These are phyloP conservation scores for Vulpes ferrilata DNA, from an alignment of 2,113 vertebrate species.

Conservation along the genomic window DNA sequence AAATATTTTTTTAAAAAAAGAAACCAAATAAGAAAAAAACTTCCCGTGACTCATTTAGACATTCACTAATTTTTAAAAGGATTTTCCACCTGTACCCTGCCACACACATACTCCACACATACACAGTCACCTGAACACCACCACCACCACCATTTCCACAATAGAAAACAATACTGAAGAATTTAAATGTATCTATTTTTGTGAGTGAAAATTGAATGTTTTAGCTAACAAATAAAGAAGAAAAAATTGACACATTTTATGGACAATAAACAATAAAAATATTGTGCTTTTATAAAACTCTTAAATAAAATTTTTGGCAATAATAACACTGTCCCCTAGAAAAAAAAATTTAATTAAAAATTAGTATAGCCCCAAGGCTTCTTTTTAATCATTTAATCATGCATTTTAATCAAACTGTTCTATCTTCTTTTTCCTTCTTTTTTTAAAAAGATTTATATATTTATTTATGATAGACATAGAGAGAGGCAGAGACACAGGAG, in stretches of 20 bases:
- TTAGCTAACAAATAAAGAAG: background rate
- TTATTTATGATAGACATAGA: too few relatives aligned
- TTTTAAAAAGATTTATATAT: too few relatives aligned
- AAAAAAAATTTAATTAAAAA: conserved; percentile 20
- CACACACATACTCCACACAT: background rate
- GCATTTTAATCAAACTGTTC: background rate
- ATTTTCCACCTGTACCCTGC: background rate
- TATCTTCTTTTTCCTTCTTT: background rate
- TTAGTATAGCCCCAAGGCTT: background rate
- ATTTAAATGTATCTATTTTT: background rate
- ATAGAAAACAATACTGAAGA: background rate
- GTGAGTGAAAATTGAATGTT: background rate
- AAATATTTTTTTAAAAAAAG: too few relatives aligned
- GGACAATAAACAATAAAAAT: background rate
- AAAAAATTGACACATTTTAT: background rate
- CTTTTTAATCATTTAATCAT: background rate
- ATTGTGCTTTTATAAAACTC: background rate
- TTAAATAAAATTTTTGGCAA: background rate
- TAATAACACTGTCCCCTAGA: background rate
- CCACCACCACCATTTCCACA: background rate
- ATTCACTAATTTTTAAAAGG: background rate
- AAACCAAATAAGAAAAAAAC: background rate
- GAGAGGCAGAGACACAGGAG: too few relatives aligned
- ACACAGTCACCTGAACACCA: background rate
- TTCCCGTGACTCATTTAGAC: background rate